Evolutionary conservation across 2,888 invertebrate genomes (phyloP).

Genomic region (Andrena minutula): DNA sequence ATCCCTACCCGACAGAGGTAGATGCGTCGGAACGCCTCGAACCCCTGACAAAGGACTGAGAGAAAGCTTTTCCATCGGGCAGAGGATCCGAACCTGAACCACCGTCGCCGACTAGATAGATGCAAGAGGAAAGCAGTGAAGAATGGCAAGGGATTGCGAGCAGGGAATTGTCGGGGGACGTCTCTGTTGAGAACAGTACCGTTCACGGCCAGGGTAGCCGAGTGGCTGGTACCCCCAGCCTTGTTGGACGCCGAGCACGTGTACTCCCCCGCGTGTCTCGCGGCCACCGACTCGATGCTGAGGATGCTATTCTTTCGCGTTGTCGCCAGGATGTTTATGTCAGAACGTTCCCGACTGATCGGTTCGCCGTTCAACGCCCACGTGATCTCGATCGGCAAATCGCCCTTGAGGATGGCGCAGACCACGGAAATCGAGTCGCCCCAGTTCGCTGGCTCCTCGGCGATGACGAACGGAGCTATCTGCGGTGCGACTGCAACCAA

Average conservation of each 20-base stretch:
- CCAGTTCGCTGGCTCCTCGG: conserved; percentile 91
- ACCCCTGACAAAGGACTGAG: background rate
- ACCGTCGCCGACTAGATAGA: conserved; percentile 14
- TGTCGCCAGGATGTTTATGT: conserved; percentile 84
- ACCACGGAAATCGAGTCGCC: conserved; percentile 91
- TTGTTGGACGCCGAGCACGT: conserved; percentile 86
- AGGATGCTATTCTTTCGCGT: conserved; percentile 86
- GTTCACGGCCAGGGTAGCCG: conserved; percentile 86
- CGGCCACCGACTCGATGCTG: conserved; percentile 86
- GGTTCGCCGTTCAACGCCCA: conserved; percentile 84
- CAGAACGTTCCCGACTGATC: conserved; percentile 79
- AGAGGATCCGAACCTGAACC: conserved; percentile 37
- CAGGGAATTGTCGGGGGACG: conserved; percentile 38
- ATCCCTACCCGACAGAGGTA: background rate
- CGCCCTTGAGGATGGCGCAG: conserved; percentile 91
- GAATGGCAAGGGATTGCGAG: conserved; percentile 23
- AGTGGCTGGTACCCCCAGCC: conserved; percentile 86
- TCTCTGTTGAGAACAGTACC: conserved; percentile 81
- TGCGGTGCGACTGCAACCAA: conserved; percentile 88
- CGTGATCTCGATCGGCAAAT: conserved; percentile 88
- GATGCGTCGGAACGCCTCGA: background rate
- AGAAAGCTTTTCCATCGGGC: background rate
- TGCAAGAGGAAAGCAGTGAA: conserved; percentile 11
- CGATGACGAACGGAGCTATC: conserved; percentile 90
- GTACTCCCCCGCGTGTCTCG: conserved; percentile 86